These are phyloP conservation scores for Sanderia malayensis DNA, from an alignment of 30 jellyfish, hydroid and myxozoan species.

Conservation along the genomic window DNA sequence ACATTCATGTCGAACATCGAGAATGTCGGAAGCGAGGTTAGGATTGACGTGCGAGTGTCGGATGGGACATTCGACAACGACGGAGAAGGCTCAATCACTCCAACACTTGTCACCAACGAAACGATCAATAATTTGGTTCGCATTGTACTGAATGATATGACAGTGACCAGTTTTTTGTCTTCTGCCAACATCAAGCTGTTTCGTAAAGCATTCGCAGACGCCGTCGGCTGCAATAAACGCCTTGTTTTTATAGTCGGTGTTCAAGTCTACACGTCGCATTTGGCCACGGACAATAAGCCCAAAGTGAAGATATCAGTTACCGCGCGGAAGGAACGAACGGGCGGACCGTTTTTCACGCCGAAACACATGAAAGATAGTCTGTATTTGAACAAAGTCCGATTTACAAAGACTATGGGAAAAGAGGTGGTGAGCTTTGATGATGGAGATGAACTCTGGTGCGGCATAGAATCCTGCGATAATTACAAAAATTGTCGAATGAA, in stretches of 20 bases:
- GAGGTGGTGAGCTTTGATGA: constrained; percentile 70
- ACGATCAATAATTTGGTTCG: constrained; percentile 74
- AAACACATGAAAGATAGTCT: constrained; percentile 64
- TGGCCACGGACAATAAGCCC: constrained; percentile 23
- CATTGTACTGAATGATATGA: constrained; percentile 63
- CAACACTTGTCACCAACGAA: constrained; percentile 58
- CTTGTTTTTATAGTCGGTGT: constrained; percentile 81
- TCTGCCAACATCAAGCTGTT: constrained; percentile 53
- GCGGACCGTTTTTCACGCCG: constrained; percentile 66
- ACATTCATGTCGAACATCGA: constrained; percentile 61
- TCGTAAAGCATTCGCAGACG: constrained; percentile 76
- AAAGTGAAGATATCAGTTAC: constrained; percentile 83
- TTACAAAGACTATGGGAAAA: constrained; percentile 41
- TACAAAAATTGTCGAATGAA: constrained; percentile 50
- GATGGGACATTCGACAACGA: constrained; percentile 61
- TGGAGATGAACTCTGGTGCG: constrained; percentile 81
- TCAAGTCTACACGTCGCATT: constrained; percentile 14
- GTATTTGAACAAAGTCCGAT: constrained; percentile 51
- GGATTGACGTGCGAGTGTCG: constrained; percentile 63
- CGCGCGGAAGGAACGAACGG: constrained; percentile 65
- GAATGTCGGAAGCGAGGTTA: constrained; percentile 76
- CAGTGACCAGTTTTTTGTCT: constrained; percentile 57
- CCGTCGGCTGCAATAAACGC: constrained; percentile 76
- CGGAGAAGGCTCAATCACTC: constrained; percentile 72
- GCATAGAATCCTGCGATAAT: constrained; percentile 71